Evolutionary conservation across 2,797 vertebrate species (phyloP), one percentile per base, ranked within the genome.

Genomic region (Pseudomugil gertrudae): DNA sequence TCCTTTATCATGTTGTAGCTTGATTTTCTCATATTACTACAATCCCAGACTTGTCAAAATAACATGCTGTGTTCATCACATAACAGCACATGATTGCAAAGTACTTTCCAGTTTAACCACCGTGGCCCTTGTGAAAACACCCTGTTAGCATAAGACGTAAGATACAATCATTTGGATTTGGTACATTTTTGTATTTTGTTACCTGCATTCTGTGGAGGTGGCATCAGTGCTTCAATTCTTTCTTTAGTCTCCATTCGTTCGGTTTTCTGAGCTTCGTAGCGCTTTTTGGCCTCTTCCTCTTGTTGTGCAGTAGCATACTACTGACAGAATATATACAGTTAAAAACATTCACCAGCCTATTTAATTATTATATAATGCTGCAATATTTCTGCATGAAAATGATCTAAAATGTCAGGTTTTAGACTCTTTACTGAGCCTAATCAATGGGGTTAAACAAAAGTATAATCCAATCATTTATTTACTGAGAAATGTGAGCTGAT

Each of bases 231-330:
- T 0, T 95, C 95, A 0, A 91, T 94, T 78, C 93, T 93, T 48
- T 93, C 93, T 80, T 95, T 97, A 4, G 94, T 96, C 88, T 96
- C 95, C 85, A 95, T 75, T 54, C 98, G 93, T 50, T 95, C 95
- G 68, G 93, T 80, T 82, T 98, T 99, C 88, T 99, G 98, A 63
- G 96, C 92, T 57, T 98, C 96, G 0, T 98, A 98, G 48, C 97
- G 95, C 69, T 95, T 95, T 72, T 84, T 95, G 32, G 96, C 97
- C 75, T 95, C 94, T 0, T 96, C 95, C 76, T 96, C 95, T 82
- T 94, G 92, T 55, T 95, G 95, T 69, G 89, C 90, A 36, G 85
- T 93, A 0, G 45, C 66, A 8, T 97, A 98, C 98, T 99, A 77
- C 0, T 84, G 65, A 48, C 61, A 61, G 38, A 57, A 84, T 23